Conservation (phyloP, 2,113 vertebrate species). For the Cynoglossus semilaevis region DNA sequence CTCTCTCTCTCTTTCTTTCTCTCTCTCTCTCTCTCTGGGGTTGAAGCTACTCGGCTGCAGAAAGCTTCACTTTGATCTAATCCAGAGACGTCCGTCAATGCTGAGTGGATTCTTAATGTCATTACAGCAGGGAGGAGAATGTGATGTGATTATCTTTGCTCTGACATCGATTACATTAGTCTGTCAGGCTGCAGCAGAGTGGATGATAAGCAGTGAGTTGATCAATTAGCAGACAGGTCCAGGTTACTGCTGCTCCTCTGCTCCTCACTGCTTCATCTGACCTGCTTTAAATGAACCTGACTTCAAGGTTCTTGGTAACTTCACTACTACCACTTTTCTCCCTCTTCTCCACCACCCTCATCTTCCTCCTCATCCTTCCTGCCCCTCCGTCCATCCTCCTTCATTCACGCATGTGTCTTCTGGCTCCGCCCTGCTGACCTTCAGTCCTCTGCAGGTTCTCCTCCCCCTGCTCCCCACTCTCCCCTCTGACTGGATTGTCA, state of each 20-base stretch:
- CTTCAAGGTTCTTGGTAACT: too few relatives aligned
- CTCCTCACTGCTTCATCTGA: conserved; percentile 5
- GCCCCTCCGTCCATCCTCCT: too few relatives aligned
- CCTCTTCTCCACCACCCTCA: too few relatives aligned
- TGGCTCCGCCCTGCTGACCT: too few relatives aligned
- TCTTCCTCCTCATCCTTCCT: too few relatives aligned
- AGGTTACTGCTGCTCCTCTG: conserved; percentile 26
- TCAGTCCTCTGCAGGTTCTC: too few relatives aligned
- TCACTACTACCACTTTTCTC: too few relatives aligned
- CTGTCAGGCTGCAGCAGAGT: conserved; percentile 24
- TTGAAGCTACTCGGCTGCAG: conserved; percentile 1
- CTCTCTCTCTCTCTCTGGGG: conserved; percentile 11
- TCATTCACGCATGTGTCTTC: too few relatives aligned
- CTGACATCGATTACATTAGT: conserved; percentile 50
- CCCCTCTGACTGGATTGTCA: background rate
- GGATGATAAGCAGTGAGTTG: conserved; percentile 20
- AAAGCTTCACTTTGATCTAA: conserved; percentile 19
- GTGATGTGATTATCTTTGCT: conserved; percentile 47
- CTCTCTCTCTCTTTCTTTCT: conserved; percentile 2
- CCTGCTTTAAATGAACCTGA: conserved; percentile 4
- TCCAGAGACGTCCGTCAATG: conserved; percentile 22
- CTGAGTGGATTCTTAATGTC: conserved; percentile 42
- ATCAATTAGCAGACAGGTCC: conserved; percentile 44
- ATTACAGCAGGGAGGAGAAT: conserved; percentile 20
- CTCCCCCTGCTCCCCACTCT: too few relatives aligned